phyloP scores from a whole-genome alignment of 2,888 invertebrate genomes.

The Chelonus formosanus region DNA sequence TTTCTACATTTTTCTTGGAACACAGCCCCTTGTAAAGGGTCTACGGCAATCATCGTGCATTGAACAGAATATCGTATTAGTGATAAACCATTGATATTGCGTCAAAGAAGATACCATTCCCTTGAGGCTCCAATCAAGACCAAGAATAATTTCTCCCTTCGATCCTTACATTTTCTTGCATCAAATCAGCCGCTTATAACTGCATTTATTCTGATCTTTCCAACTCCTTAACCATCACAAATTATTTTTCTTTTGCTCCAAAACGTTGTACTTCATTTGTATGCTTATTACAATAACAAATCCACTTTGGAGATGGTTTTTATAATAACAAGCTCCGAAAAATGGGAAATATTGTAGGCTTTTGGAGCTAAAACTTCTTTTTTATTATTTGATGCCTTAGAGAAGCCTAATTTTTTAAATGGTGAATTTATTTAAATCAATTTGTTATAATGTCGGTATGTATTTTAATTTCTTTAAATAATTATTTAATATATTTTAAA shows the following conservation, averaged over 20 bases:
- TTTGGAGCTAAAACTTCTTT: no score
- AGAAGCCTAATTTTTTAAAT: no score
- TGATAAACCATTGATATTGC: slow-evolving; percentile 62
- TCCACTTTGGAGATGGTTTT: no score
- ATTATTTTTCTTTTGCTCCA: slow-evolving; percentile 13
- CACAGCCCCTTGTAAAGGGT: slow-evolving; percentile 25
- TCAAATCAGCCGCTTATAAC: slow-evolving; percentile 26
- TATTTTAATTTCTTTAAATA: no score
- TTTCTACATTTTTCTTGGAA: slow-evolving; percentile 3
- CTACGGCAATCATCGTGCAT: slow-evolving; percentile 57
- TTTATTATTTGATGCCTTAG: no score
- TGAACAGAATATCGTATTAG: slow-evolving; percentile 61
- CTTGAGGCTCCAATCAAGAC: slow-evolving; percentile 62
- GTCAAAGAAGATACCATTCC: slow-evolving; percentile 47
- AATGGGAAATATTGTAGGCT: no score
- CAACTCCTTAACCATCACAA: slow-evolving; percentile 14
- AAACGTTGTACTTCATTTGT: not conserved
- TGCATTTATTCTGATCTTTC: slow-evolving; percentile 21
- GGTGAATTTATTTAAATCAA: no score
- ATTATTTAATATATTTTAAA: no score
- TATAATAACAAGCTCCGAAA: no score
- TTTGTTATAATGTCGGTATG: no score
- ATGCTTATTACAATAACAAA: no score
- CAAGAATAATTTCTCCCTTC: slow-evolving; percentile 56
- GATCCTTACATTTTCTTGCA: slow-evolving; percentile 13